Conservation (phyloP, 2,113 vertebrate genomes). For the Clarias batrachus region DNA sequence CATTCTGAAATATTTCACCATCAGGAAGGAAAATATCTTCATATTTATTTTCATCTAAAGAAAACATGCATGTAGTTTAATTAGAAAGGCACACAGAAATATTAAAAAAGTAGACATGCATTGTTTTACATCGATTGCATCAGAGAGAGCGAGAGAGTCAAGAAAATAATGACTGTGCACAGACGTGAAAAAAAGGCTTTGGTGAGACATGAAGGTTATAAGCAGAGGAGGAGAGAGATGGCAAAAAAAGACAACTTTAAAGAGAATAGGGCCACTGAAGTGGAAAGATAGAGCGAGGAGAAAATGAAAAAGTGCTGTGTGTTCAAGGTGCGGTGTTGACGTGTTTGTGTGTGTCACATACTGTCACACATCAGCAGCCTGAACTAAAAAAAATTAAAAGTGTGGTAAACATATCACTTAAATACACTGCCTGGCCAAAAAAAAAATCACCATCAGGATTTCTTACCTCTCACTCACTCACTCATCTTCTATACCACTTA, state of each 20-base stretch:
- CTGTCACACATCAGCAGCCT: conserved; percentile 9
- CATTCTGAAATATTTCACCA: neutral
- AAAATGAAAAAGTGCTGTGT: conserved; percentile 14
- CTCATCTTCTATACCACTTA: too few species aligned
- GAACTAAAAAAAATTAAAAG: neutral
- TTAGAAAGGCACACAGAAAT: neutral
- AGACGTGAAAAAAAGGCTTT: neutral
- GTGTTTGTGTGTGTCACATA: neutral
- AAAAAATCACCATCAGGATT: too few species aligned
- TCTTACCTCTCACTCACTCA: too few species aligned
- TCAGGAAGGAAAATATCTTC: neutral
- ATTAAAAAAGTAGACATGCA: neutral
- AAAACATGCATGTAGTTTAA: neutral
- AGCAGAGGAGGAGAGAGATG: neutral
- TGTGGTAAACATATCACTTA: neutral
- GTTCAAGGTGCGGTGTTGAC: neutral
- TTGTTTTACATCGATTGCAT: neutral
- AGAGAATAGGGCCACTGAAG: neutral
- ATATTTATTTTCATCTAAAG: neutral
- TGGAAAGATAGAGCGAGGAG: neutral
- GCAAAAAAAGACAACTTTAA: neutral
- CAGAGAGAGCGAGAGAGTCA: neutral
- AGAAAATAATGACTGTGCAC: neutral
- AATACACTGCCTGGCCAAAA: too few species aligned
- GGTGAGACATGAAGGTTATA: neutral